Evolutionary conservation across 2,113 vertebrate genomes (phyloP).

Genomic region (Ursus arctos): DNA sequence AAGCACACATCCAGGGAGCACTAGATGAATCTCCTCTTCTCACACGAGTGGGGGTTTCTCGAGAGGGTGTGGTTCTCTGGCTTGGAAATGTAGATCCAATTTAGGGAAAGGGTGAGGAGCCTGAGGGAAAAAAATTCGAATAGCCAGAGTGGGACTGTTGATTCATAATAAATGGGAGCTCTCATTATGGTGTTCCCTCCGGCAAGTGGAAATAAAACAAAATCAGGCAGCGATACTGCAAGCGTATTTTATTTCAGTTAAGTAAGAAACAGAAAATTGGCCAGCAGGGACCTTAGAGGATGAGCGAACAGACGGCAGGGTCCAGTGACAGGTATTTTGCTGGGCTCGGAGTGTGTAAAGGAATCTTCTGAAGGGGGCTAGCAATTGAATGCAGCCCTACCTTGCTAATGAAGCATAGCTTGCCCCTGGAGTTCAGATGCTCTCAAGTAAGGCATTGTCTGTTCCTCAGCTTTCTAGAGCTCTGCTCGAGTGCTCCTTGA

Average conservation of each 20-base stretch:
- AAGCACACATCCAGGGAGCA: not conserved
- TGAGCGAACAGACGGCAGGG: not conserved
- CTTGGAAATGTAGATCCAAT: conserved; percentile 38
- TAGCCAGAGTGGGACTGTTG: not conserved
- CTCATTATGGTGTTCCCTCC: not conserved
- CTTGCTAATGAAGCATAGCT: conserved; percentile 42
- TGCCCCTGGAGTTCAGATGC: conserved; percentile 25
- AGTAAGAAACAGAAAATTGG: conserved; percentile 52
- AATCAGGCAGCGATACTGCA: not conserved
- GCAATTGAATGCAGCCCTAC: not conserved
- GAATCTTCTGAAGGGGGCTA: not conserved
- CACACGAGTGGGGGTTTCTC: conserved; percentile 20
- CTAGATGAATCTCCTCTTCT: not conserved
- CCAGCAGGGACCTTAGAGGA: not conserved
- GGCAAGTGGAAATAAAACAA: conserved; percentile 50
- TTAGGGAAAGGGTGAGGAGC: not conserved
- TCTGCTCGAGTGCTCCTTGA: conserved; percentile 60
- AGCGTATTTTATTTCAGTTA: conserved; percentile 30
- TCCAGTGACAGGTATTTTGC: not conserved
- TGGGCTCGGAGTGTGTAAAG: not conserved
- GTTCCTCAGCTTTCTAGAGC: conserved; percentile 59
- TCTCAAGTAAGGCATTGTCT: conserved; percentile 55
- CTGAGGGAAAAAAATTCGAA: not conserved
- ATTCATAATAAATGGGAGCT: conserved; percentile 13
- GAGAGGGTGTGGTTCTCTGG: conserved; percentile 8